Evolutionary conservation across 2,888 invertebrate genomes (phyloP), one percentile per base, ranked within the genome.

Genomic region (Aphodius granarius): DNA sequence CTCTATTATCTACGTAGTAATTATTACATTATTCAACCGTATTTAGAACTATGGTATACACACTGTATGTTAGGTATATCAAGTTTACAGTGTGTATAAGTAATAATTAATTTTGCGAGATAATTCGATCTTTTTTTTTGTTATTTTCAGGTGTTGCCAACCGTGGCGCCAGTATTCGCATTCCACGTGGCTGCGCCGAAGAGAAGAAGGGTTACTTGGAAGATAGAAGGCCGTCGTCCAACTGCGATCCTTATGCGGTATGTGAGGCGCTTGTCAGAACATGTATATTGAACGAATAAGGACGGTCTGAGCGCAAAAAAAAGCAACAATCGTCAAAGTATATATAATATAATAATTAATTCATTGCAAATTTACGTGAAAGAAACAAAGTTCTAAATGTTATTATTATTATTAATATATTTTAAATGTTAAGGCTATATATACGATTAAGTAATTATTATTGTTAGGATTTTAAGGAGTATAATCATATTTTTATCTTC

Each of bases 191-290:
- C 16, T 96, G 96, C 23, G 96, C 96, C 62, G 96, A 96, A 82
- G 95, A 96, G 6, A 95, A 95, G 86, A 94, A 94, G 86, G 98
- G 98, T n/a, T 98, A 98, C 86, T 89, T 98, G 81, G 98, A 98
- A 87, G 98, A 98, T 89, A 91, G 98, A 79, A 91, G 98, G 83
- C 97, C 97, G 19, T 92, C 96, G 72, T 96, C 96, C 81, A 97
- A 97, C 88, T 96, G 96, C 89, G 97, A 97, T 88, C 97, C 97
- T 0, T 97, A 97, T 87, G 88, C 93, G 1, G 97, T 97, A 68
- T 89, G 92, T 78, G 92, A 96, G 86, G 95, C 94, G n/a, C 90
- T 97, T 77, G 91, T 97, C 82, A 92, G 96, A 83, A 97, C 97
- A 73, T 93, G 94, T 82, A 92, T 95, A 85, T 90, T 97, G 80